Evolutionary conservation across 1,140 invertebrate species (phyloP).

Genomic region (Neodiprion pinetum): DNA sequence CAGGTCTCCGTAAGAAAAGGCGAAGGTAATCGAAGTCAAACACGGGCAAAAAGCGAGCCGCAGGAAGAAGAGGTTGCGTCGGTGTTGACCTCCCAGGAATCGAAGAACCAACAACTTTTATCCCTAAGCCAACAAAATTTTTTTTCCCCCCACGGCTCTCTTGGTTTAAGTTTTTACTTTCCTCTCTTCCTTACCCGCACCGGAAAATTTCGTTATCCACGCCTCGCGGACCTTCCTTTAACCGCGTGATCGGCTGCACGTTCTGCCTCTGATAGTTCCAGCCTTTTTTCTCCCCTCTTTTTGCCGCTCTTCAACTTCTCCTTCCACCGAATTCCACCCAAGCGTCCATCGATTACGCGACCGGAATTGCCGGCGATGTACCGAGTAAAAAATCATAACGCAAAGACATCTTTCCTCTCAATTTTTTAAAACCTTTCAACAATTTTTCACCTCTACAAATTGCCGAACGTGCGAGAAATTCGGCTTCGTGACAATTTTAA

Average conservation of each 20-base stretch:
- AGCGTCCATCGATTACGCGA: background rate
- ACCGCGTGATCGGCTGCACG: background rate
- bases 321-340: background rate
- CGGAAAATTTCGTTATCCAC: conserved; percentile 1
- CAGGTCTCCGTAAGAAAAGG: background rate
- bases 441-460: no score
- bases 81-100: background rate
- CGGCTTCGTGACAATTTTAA: no score
- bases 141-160: background rate
- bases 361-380: no score
- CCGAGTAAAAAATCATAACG: no score
- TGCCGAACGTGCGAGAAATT: no score
- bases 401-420: no score
- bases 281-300: background rate
- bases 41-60: background rate
- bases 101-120: conserved; percentile 7
- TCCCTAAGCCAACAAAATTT: background rate
- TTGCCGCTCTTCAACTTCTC: background rate
- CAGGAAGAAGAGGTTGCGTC: background rate
- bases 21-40: background rate
- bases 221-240: background rate
- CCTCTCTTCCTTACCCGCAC: background rate
- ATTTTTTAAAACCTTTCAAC: no score
- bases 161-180: no score
- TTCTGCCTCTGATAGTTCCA: background rate